These are phyloP conservation scores for Dryobota labecula DNA, from an alignment of 2,888 invertebrate species.

Conservation along the genomic window DNA sequence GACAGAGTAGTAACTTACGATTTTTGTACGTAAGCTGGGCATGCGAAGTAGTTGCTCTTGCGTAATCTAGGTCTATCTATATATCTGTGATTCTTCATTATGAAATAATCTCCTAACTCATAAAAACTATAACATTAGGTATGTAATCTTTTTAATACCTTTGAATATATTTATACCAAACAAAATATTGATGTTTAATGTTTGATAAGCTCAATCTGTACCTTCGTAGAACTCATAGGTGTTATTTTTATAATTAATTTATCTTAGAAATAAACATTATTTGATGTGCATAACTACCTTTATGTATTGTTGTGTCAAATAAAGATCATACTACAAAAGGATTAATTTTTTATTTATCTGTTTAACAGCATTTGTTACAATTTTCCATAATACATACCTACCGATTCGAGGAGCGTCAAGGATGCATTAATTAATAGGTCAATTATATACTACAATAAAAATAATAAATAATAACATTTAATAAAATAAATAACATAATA, in stretches of 20 bases:
- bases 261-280: constrained; percentile 4
- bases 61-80: too few species aligned
- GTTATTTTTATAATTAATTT: constrained; percentile 37
- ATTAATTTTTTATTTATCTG: neutral
- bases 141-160: neutral
- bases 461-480: too few species aligned
- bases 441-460: too few species aligned
- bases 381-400: neutral
- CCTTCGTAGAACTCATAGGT: constrained; percentile 26
- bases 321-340: constrained; percentile 18
- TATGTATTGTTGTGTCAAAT: constrained; percentile 49
- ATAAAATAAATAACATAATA: too few species aligned
- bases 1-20: too few species aligned
- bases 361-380: neutral
- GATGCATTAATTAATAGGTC: neutral
- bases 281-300: constrained; percentile 28
- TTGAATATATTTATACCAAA: constrained; percentile 1
- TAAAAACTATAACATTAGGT: neutral
- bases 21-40: too few species aligned
- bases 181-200: constrained; percentile 30
- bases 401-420: neutral
- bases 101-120: neutral
- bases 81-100: too few species aligned
- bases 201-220: constrained; percentile 65
- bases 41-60: too few species aligned